Percentiles rank a stretch among this genome's conserved stretches.
Evolutionary conservation across 2,888 invertebrate genomes (phyloP).

Genomic region (Amblyteles armatorius): DNA sequence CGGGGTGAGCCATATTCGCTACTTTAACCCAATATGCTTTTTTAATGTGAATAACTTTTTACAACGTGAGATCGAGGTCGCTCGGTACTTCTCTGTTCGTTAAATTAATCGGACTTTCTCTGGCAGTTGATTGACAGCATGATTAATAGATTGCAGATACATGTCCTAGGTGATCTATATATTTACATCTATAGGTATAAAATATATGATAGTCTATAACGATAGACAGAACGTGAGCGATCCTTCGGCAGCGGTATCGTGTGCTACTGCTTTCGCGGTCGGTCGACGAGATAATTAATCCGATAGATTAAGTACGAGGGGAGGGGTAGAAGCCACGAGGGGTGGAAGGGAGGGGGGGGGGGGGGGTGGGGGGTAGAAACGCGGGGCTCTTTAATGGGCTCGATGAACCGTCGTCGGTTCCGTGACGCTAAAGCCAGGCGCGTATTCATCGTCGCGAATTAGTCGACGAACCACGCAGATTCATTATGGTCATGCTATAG

Average conservation of each 20-base stretch:
- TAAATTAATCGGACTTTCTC: constrained; percentile 24
- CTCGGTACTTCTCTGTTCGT: neutral
- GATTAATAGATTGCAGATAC: constrained; percentile 38
- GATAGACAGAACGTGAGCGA: constrained; percentile 40
- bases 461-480: constrained; percentile 70
- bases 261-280: constrained; percentile 69
- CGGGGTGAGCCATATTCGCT: too few relatives aligned
- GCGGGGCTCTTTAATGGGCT: constrained; percentile 74
- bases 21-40: too few relatives aligned
- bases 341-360: neutral
- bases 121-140: constrained; percentile 25
- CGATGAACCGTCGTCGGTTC: constrained; percentile 72
- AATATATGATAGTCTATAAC: constrained; percentile 2
- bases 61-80: neutral
- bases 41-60: neutral
- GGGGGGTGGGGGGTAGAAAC: constrained; percentile 22
- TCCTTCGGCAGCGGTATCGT: constrained; percentile 63
- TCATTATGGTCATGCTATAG: constrained; percentile 63
- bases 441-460: constrained; percentile 72
- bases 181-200: neutral
- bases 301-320: constrained; percentile 70
- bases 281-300: constrained; percentile 75
- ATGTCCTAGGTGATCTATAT: neutral
- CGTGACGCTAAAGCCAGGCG: constrained; percentile 69
- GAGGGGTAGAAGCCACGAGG: neutral